phyloP scores from a whole-genome alignment of 2,888 invertebrate genomes.

The Trachelus iudaicus region DNA sequence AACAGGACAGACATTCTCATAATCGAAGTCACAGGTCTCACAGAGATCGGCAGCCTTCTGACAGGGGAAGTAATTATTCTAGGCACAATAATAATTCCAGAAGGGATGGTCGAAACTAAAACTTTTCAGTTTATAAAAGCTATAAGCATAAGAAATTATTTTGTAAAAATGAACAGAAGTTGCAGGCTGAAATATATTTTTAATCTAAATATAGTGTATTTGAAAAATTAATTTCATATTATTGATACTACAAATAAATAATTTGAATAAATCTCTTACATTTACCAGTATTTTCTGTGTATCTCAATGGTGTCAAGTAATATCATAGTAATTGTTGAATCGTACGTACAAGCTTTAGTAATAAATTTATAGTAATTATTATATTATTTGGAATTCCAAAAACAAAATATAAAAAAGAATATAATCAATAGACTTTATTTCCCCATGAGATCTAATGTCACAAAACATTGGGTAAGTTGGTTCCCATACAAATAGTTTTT shows the following conservation, averaged over 20 bases:
- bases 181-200: not conserved
- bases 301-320: not conserved
- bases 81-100: conserved; percentile 21
- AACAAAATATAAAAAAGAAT: not conserved
- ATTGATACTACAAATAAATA: not conserved
- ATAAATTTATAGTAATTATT: not conserved
- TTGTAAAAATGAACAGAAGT: not conserved
- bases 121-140: not conserved
- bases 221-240: not conserved
- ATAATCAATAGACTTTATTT: not conserved
- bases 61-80: conserved; percentile 29
- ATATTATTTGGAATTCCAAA: not conserved
- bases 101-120: not conserved
- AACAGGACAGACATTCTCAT: conserved; percentile 26
- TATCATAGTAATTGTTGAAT: not conserved
- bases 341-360: not conserved
- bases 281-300: not conserved
- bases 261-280: no score
- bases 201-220: not conserved
- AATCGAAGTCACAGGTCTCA: conserved; percentile 33
- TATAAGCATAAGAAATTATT: not conserved
- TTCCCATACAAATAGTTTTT: not conserved
- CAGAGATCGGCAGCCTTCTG: conserved; percentile 29
- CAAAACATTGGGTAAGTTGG: not conserved
- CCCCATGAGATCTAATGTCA: not conserved